Evolutionary conservation across 1,140 invertebrate genomes (phyloP).

Genomic region (Cataglyphis hispanica): DNA sequence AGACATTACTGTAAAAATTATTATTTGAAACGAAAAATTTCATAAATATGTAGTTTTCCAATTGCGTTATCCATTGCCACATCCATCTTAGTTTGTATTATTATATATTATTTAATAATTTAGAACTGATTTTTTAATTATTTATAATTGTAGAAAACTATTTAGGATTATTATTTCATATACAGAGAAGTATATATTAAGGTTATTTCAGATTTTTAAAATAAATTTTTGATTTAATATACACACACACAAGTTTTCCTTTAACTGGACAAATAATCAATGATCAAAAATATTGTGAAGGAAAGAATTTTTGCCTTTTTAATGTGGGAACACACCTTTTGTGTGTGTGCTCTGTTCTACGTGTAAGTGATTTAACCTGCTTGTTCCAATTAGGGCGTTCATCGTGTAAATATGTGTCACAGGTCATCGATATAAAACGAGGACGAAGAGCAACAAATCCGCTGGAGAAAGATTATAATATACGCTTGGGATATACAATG

Average conservation of each 20-base stretch:
- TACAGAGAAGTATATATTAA: background rate
- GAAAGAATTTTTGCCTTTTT: slow-evolving; percentile 28
- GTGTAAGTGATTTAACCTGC: slow-evolving; percentile 40
- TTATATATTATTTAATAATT: too few relatives aligned
- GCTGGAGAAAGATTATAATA: slow-evolving; percentile 19
- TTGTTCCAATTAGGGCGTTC: slow-evolving; percentile 52
- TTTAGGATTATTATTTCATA: background rate
- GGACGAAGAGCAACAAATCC: slow-evolving; percentile 35
- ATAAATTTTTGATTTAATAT: slow-evolving; percentile 3
- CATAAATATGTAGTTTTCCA: background rate
- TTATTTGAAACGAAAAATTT: slow-evolving; percentile 22
- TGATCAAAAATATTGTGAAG: slow-evolving; percentile 2
- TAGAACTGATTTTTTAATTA: too few relatives aligned
- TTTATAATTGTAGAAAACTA: background rate
- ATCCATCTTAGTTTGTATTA: too few relatives aligned
- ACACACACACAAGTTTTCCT: background rate
- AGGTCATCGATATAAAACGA: slow-evolving; percentile 58
- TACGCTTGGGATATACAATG: background rate
- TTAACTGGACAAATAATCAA: slow-evolving; percentile 22
- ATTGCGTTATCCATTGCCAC: background rate
- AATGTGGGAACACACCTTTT: slow-evolving; percentile 15
- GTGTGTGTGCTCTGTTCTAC: background rate
- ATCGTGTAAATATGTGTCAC: slow-evolving; percentile 52
- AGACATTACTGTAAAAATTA: background rate
- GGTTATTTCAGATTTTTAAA: background rate